Evolutionary conservation across 2,888 invertebrate species (phyloP).

Genomic region (Tenodera sinensis): DNA sequence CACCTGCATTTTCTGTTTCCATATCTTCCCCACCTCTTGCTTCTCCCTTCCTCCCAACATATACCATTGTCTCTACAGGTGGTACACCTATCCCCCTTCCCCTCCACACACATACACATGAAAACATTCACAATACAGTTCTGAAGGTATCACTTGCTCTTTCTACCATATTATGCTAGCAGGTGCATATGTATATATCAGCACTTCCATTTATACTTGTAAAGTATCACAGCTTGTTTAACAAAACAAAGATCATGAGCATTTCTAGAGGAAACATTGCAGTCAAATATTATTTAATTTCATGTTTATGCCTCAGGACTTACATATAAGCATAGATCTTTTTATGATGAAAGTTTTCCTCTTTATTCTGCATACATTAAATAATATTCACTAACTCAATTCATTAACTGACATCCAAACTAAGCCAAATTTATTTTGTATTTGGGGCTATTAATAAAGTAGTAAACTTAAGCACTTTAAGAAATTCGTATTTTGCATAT

Average conservation of each 20-base stretch:
- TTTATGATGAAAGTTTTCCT: no score
- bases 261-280: background rate
- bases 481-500: no score
- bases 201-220: background rate
- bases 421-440: no score
- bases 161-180: background rate
- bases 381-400: no score
- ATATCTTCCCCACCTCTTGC: background rate
- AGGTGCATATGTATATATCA: background rate
- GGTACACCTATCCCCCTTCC: background rate
- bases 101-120: background rate
- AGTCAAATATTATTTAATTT: no score
- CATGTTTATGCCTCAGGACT: no score
- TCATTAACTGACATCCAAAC: no score
- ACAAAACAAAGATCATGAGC: background rate
- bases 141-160: constrained; percentile 2
- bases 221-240: background rate
- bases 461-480: no score
- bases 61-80: constrained; percentile 12
- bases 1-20: constrained; percentile 12
- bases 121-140: background rate
- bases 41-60: background rate
- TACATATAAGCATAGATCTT: no score
- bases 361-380: no score
- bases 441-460: no score